A percentile compares a stretch with the other conserved stretches of the same genome.
These are phyloP conservation scores for Echiichthys vipera DNA, from an alignment of 2,797 vertebrate genomes.

Conservation along the genomic window DNA sequence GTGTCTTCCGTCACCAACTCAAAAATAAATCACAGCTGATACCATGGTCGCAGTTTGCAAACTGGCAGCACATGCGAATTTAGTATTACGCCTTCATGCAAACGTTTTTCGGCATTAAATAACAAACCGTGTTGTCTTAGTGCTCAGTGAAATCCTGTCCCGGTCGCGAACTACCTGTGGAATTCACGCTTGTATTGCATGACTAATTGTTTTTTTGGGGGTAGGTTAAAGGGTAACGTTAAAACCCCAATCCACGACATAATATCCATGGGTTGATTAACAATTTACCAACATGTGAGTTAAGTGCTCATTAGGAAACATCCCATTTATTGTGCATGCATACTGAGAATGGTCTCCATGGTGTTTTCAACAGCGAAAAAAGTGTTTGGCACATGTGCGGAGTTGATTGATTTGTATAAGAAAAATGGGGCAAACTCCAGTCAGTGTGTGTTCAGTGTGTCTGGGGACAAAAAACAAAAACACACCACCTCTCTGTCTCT, in stretches of 20 bases:
- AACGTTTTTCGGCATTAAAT: neutral
- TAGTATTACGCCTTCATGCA: neutral
- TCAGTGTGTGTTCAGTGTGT: slow-evolving; percentile 14
- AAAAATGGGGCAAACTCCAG: neutral
- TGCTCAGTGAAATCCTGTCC: neutral
- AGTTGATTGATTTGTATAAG: slow-evolving; percentile 1
- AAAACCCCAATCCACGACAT: neutral
- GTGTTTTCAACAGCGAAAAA: neutral
- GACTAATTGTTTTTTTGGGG: neutral
- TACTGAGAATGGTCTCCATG: neutral
- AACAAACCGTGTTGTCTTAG: neutral
- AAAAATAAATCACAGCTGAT: neutral
- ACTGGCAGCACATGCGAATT: neutral
- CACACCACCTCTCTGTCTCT: neutral
- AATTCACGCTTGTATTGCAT: slow-evolving; percentile 6
- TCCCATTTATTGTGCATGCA: neutral
- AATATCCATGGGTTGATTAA: slow-evolving; percentile 6
- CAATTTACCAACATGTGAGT: slow-evolving; percentile 2
- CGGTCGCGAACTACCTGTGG: slow-evolving; percentile 68
- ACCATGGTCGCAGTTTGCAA: neutral
- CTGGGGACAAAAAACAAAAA: slow-evolving; percentile 21
- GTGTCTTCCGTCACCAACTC: neutral
- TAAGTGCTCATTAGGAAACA: neutral
- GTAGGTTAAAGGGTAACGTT: neutral
- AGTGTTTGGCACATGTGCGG: neutral